Base-by-base conservation (phyloP, 2,797 vertebrate species). In the Ctenopoma kingsleyae region DNA sequence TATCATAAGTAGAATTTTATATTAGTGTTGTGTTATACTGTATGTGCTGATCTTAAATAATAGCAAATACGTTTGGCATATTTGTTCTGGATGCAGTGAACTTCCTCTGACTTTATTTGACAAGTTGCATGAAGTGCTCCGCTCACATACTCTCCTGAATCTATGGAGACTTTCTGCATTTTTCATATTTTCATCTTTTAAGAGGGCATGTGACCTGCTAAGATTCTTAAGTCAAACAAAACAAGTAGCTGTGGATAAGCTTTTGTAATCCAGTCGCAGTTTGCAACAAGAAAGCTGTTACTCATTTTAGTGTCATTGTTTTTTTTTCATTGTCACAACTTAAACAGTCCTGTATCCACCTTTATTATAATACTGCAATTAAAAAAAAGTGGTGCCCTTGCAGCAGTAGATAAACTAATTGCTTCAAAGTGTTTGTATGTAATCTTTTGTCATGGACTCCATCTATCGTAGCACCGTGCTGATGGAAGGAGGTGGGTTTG, bases 151-250 rank as follows among this genome's bases (percentile, higher is more conserved):
- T 49, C 51, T 11, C 25, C 52, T 32, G 62, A 71, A 74, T 82
- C 59, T 61, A 80, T 50, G 67, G 60, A 67, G 56, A 46, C 68
- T 77, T 72, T 74, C 60, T 75, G 46, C 66, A 9, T 53, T 57
- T 65, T 44, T 66, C 73, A 81, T 84, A 84, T 86, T 90, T 89
- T 73, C 81, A 76, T 71, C 70, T 78, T 84, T 76, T 87, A 85
- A 85, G 74, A 71, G 49, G 52, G n/a, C 91, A 92, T 92, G 93
- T 94, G 94, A 95, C 92, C 88, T 60, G 76, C 78, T 94, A 93
- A 94, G 89, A 87, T 83, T 81, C 86, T 92, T 93, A 91, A 87
- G 76, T 84, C 76, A 80, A 83, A 80, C 80, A 86, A 89, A 92
- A 91, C 86, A 91, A 89, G 83, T 6, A 44, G 41, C 41, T 85